phyloP scores from a whole-genome alignment of 2,888 invertebrate genomes.

The Drosophila anceps region DNA sequence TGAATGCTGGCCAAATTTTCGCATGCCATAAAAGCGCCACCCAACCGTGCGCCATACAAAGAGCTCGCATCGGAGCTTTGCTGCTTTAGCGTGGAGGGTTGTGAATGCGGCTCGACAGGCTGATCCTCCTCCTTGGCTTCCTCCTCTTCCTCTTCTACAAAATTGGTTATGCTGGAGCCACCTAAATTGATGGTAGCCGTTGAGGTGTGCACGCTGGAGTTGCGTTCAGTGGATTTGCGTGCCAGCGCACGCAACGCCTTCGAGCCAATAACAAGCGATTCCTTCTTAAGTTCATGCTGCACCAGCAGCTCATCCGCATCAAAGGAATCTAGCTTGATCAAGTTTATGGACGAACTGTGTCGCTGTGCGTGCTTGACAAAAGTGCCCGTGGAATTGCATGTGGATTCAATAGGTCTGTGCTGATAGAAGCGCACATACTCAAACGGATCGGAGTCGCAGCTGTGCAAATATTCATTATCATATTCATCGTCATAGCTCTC shows the following conservation, averaged over 20 bases:
- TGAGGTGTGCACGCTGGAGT: conserved; percentile 85
- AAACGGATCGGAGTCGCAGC: conserved; percentile 87
- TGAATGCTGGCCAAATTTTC: conserved; percentile 87
- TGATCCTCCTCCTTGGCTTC: conserved; percentile 16
- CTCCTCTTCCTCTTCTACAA: conserved; percentile 56
- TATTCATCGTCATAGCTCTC: conserved; percentile 85
- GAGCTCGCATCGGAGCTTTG: conserved; percentile 89
- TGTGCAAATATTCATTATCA: conserved; percentile 77
- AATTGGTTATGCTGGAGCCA: conserved; percentile 60
- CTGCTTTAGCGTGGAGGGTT: conserved; percentile 64
- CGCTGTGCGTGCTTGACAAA: conserved; percentile 86
- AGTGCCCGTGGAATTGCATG: conserved; percentile 84
- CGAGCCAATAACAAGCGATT: conserved; percentile 84
- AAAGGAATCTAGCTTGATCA: conserved; percentile 80
- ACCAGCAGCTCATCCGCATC: conserved; percentile 49
- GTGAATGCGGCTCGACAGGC: neutral
- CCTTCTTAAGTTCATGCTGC: conserved; percentile 73
- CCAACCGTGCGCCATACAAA: conserved; percentile 86
- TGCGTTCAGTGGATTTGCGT: conserved; percentile 78
- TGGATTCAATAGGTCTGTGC: conserved; percentile 83
- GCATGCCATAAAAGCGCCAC: conserved; percentile 88
- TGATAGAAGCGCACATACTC: conserved; percentile 90
- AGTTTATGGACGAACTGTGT: conserved; percentile 82
- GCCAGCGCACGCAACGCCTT: conserved; percentile 82
- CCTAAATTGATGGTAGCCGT: conserved; percentile 86